Percentiles rank a stretch among this genome's conserved stretches.
Evolutionary conservation across 2,797 vertebrate species (phyloP).

Genomic region (Melanotaenia trifasciata): DNA sequence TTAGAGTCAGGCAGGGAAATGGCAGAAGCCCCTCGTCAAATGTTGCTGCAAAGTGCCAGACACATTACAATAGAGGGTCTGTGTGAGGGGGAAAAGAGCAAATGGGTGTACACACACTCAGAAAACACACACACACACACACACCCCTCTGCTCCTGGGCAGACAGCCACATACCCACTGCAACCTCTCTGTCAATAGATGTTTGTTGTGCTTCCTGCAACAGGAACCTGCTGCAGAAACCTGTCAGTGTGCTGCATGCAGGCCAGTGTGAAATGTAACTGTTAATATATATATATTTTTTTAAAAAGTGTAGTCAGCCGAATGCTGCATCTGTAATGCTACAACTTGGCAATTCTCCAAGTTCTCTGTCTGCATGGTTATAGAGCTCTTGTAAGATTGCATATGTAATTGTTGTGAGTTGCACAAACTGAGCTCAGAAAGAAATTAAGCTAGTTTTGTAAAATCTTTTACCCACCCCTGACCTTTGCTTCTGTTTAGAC

Average conservation of each 20-base stretch:
- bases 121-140: slow-evolving; percentile 9
- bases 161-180: slow-evolving; percentile 60
- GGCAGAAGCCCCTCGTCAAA: slow-evolving; percentile 60
- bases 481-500: slow-evolving; percentile 26
- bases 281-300: neutral
- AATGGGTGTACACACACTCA: slow-evolving; percentile 47
- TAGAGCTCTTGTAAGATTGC: neutral
- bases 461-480: slow-evolving; percentile 18
- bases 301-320: slow-evolving; percentile 8
- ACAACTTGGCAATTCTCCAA: neutral
- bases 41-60: slow-evolving; percentile 63
- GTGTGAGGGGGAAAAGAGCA: slow-evolving; percentile 60
- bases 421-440: neutral
- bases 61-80: slow-evolving; percentile 71
- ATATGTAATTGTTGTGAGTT: neutral
- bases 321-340: neutral
- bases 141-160: slow-evolving; percentile 60
- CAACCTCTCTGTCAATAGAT: slow-evolving; percentile 62
- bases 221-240: slow-evolving; percentile 68
- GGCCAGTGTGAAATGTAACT: slow-evolving; percentile 7
- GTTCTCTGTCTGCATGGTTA: neutral
- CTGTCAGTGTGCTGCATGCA: slow-evolving; percentile 51
- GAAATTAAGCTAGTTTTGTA: neutral
- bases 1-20: slow-evolving; percentile 47
- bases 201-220: slow-evolving; percentile 59